phyloP scores from a whole-genome alignment of 2,113 vertebrate genomes.

The Tenrec ecaudatus region DNA sequence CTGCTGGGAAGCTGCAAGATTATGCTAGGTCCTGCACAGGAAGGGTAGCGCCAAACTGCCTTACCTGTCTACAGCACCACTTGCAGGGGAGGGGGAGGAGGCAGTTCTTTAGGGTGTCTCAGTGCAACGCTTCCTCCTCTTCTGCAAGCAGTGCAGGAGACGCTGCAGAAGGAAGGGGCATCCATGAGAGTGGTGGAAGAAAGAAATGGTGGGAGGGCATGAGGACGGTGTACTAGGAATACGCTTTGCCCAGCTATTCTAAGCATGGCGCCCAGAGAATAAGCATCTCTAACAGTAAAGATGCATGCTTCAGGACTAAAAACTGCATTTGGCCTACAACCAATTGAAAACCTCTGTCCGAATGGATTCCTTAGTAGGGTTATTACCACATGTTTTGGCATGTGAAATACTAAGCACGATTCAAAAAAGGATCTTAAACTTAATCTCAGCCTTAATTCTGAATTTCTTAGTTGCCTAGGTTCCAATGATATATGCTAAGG shows the following conservation, averaged over 20 bases:
- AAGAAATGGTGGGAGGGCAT: constrained; percentile 54
- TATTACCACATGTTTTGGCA: constrained; percentile 17
- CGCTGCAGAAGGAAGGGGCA: constrained; percentile 84
- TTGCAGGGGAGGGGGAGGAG: constrained; percentile 84
- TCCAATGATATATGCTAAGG: constrained; percentile 42
- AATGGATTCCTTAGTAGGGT: constrained; percentile 20
- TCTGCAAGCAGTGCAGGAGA: constrained; percentile 83
- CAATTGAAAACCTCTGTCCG: constrained; percentile 41
- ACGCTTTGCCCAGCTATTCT: constrained; percentile 52
- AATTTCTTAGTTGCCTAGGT: constrained; percentile 79
- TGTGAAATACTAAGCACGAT: constrained; percentile 20
- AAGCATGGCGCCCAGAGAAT: constrained; percentile 56
- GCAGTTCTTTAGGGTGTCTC: constrained; percentile 80
- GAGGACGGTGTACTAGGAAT: constrained; percentile 45
- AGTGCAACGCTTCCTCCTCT: constrained; percentile 84
- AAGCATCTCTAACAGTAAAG: constrained; percentile 33
- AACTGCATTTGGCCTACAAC: constrained; percentile 17
- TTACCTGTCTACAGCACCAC: constrained; percentile 85
- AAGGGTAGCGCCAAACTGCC: constrained; percentile 73
- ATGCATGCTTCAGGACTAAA: constrained; percentile 41
- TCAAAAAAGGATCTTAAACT: constrained; percentile 53
- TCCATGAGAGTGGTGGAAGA: constrained; percentile 76
- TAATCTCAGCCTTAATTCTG: constrained; percentile 83
- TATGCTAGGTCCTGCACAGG: constrained; percentile 70
- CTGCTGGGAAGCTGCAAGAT: constrained; percentile 68